Base-by-base conservation (phyloP, 2,888 invertebrate species). In the Mythimna vitellina region DNA sequence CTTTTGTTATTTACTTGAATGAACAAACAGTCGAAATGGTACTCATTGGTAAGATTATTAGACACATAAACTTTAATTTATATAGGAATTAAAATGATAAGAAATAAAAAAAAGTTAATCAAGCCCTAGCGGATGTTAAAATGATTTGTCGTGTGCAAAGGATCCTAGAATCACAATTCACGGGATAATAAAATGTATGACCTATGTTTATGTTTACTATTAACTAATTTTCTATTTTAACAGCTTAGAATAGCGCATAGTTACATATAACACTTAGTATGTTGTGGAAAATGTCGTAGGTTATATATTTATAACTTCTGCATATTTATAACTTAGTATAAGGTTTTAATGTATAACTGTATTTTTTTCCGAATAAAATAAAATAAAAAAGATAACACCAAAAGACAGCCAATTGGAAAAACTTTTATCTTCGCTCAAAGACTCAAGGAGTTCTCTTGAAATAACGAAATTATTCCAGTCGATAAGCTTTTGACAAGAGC, bases 381-480 rank as follows among this genome's bases (percentile, higher is more conserved):
- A n/a, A n/a, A n/a, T n/a, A 12, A 29, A 22, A 63, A 29, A 80
- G 22, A 63, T 74, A 60, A n/a, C 29, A 32, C 5, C 61, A 65
- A 73, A 38, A 54, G n/a, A 22, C 46, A 60, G 42, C 14, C 35
- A 29, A 58, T 57, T 56, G 20, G n/a, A 20, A 32, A 49, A 62
- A 74, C 29, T 57, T 66, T 73, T 42, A 56, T 65, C 29, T 42
- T n/a, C 17, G 20, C 17, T 4, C 6, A 46, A 78, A 60, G 62
- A 73, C 22, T 42, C 38, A 53, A 70, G 35, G 35, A 70, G 38
- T 61, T 49, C 12, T 58, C 53, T 25, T 38, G 38, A 66, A 73
- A 67, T 70, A 84, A 77, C 53, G 25, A 64, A 68, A 66, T 76
- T 77, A 85, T 76, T 76, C 58, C 25, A 82, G 54, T 38, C 61